Percentiles rank a stretch among this genome's conserved stretches.
Conservation (phyloP, 2,797 vertebrate genomes). For the Halcyon smyrnensis region DNA sequence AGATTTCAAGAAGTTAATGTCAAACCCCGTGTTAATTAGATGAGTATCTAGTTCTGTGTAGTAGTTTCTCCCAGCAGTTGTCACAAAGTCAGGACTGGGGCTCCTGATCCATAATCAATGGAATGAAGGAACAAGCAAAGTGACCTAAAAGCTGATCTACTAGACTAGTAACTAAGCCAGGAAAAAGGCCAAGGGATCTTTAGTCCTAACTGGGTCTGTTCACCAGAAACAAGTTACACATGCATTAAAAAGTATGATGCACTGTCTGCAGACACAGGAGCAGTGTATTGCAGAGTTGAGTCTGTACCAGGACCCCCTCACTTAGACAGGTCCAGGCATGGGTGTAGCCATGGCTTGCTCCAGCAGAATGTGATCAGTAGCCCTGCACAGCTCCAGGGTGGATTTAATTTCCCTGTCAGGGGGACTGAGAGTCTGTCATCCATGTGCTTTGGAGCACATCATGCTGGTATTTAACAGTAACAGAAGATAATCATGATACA, state of each 20-base stretch:
- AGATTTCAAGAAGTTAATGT: not conserved
- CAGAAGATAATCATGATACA: not conserved
- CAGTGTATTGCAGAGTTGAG: not conserved
- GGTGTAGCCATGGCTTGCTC: not conserved
- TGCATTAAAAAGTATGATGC: not conserved
- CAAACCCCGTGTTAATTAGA: not conserved
- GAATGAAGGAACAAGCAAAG: not conserved
- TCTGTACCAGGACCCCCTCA: not conserved
- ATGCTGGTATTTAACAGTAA: not conserved
- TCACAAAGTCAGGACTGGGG: not conserved
- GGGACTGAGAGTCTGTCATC: not conserved
- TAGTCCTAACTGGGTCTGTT: not conserved
- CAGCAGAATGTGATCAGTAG: not conserved
- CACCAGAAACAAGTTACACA: not conserved
- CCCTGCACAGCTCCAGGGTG: rapidly evolving
- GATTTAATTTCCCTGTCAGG: not conserved
- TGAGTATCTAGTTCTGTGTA: not conserved
- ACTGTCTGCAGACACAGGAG: rapidly evolving
- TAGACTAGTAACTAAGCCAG: not conserved
- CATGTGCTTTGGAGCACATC: not conserved
- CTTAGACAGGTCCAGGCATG: rapidly evolving
- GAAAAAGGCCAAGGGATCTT: not conserved
- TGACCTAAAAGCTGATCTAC: not conserved
- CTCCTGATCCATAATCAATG: not conserved
- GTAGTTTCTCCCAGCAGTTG: not conserved